These are phyloP conservation scores for Phallusia fumigata DNA, from an alignment of 23 tunicate genomes.

Conservation along the genomic window DNA sequence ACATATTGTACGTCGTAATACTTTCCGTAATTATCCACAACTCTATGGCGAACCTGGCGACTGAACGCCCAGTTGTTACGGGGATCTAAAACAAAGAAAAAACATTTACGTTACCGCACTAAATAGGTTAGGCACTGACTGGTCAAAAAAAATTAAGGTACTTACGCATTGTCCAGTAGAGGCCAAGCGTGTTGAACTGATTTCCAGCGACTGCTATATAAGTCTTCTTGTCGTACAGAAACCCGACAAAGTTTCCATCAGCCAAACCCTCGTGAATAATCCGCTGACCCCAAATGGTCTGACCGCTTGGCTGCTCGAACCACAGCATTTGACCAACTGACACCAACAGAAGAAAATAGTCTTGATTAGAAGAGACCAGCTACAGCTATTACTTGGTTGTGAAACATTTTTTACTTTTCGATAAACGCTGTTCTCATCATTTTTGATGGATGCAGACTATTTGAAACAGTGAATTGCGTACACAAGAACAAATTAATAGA, in stretches of 20 bases:
- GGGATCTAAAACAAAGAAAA: neutral
- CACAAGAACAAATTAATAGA: too few species aligned
- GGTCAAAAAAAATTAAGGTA: too few species aligned
- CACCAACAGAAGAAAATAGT: too few species aligned
- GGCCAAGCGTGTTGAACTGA: constrained; percentile 74
- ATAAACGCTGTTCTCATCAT: too few species aligned
- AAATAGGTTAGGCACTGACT: too few species aligned
- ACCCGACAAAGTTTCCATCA: constrained; percentile 85
- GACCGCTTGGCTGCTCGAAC: constrained; percentile 86
- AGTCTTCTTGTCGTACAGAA: constrained; percentile 57
- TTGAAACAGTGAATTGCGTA: too few species aligned
- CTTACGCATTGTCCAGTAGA: constrained; percentile 92
- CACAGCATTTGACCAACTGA: constrained; percentile 92
- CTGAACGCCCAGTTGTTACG: constrained; percentile 50
- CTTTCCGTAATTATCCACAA: constrained; percentile 91
- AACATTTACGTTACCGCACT: neutral
- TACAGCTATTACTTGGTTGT: too few species aligned
- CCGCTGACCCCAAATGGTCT: constrained; percentile 67
- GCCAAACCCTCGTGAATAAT: constrained; percentile 95
- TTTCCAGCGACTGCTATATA: constrained; percentile 83
- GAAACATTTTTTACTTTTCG: too few species aligned
- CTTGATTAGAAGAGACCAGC: too few species aligned
- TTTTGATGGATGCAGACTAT: too few species aligned
- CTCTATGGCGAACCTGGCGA: constrained; percentile 62
- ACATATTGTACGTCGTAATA: constrained; percentile 89